Base-by-base conservation (phyloP, 2,113 vertebrate species). In the Eidolon helvum region DNA sequence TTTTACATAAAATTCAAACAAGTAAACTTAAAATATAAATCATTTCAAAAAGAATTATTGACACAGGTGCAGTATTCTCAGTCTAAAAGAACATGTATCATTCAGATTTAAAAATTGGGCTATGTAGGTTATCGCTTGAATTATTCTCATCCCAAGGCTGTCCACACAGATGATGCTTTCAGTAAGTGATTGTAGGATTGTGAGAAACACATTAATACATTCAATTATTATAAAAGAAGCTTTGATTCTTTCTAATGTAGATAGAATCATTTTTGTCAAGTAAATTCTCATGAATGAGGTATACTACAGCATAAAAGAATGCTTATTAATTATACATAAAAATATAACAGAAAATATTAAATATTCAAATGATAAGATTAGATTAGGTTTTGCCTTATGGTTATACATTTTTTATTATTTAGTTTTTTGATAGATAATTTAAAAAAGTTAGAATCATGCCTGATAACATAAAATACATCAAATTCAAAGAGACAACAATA, bases 341-440 rank as follows among this genome's bases (percentile, higher is more conserved):
- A 95, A 97, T 86, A 26, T 71, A 96, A 89, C 61, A 96, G 35
- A 91, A 94, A 94, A 89, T 66, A 80, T 94, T 87, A 92, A 63
- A 63, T 91, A 96, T 96, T 95, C 94, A 95, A 82, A 96, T 86
- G 53, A 95, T 95, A 94, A 87, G 35, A 95, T 85, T 96, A 95
- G 38, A 75, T 61, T 72, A 28, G 26, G 21, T 80, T 94, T 93
- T 96, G 71, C 89, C 94, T 96, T 97, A 96, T 96, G 95, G 92
- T 89, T 96, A 91, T 95, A 85, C 53, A 93, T 86, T 91, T 96
- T 95, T 91, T 90, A 95, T 86, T 78, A 50, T 75, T 90, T 95
- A 57, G 9, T 77, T 92, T 84, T 96, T 74, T 94, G 78, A 95
- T 87, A 59, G 96, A 91, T 96, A 96, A 86, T 95, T 96, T 24